phyloP scores from a whole-genome alignment of 2,888 invertebrate species.

The Deladenus siricidicola region DNA sequence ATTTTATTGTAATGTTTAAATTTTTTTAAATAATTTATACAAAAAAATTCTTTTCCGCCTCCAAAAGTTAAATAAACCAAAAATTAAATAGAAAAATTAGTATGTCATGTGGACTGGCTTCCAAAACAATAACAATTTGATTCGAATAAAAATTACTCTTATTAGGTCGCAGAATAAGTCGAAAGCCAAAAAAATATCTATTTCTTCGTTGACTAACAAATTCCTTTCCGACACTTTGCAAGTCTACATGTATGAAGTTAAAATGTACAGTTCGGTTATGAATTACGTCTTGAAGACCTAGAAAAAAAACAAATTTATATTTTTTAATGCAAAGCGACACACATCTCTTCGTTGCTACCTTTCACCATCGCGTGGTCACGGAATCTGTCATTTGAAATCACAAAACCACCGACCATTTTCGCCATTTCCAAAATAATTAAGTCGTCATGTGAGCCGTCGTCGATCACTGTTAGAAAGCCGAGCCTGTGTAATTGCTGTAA shows the following conservation, averaged over 20 bases:
- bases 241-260: neutral
- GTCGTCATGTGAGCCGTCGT: constrained; percentile 24
- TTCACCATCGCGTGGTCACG: constrained; percentile 13
- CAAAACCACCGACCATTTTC: constrained; percentile 20
- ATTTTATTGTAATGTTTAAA: neutral
- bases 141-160: too few species aligned
- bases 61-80: neutral
- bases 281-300: neutral
- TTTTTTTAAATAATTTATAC: neutral
- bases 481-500: constrained; percentile 13
- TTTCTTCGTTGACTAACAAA: neutral
- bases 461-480: constrained; percentile 12
- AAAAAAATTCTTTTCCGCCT: neutral
- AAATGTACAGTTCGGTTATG: neutral
- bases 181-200: neutral
- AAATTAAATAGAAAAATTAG: neutral
- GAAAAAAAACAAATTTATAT: neutral
- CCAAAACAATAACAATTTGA: too few species aligned
- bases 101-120: too few species aligned
- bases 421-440: constrained; percentile 21
- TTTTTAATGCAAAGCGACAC: neutral
- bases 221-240: neutral
- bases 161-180: neutral
- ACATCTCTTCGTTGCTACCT: neutral
- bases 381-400: constrained; percentile 22